A percentile compares a stretch with the other conserved stretches of the same genome.
These are phyloP conservation scores for Akabosia matsudoensis DNA, from an alignment of 1,140 invertebrate species.

Conservation along the genomic window DNA sequence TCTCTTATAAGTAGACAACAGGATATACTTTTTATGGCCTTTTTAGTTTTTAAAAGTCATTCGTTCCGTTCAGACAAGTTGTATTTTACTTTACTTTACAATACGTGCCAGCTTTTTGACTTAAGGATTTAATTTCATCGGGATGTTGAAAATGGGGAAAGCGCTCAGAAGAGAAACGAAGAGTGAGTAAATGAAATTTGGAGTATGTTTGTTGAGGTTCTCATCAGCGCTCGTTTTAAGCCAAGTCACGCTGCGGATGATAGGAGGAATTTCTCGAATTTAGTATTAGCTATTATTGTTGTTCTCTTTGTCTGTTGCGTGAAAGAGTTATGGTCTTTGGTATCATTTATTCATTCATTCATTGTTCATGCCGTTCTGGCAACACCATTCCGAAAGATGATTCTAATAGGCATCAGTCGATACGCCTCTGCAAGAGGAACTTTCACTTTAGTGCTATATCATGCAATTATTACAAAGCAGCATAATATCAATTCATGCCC, in stretches of 20 bases:
- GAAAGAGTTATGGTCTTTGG: constrained; percentile 15
- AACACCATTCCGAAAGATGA: background rate
- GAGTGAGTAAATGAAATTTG: background rate
- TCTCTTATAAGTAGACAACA: too few species aligned
- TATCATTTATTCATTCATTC: constrained; percentile 25
- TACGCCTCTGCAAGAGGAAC: background rate
- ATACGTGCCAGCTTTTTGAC: constrained; percentile 21
- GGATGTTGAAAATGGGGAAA: background rate
- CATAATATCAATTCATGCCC: too few species aligned
- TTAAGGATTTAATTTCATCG: constrained; percentile 13
- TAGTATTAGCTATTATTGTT: constrained; percentile 18
- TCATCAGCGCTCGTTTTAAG: too few species aligned
- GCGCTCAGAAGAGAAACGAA: background rate
- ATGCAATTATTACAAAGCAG: background rate
- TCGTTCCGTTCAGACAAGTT: background rate
- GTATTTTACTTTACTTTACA: constrained; percentile 19
- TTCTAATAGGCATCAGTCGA: background rate
- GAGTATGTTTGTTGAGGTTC: too few species aligned
- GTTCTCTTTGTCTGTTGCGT: background rate
- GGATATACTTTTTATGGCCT: too few species aligned
- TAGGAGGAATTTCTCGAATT: background rate
- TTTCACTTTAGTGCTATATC: background rate
- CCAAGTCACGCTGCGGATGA: background rate
- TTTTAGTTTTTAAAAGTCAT: background rate
- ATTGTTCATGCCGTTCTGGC: constrained; percentile 17